These are phyloP conservation scores for Zeus faber DNA, from an alignment of 2,113 vertebrate genomes.

Conservation along the genomic window DNA sequence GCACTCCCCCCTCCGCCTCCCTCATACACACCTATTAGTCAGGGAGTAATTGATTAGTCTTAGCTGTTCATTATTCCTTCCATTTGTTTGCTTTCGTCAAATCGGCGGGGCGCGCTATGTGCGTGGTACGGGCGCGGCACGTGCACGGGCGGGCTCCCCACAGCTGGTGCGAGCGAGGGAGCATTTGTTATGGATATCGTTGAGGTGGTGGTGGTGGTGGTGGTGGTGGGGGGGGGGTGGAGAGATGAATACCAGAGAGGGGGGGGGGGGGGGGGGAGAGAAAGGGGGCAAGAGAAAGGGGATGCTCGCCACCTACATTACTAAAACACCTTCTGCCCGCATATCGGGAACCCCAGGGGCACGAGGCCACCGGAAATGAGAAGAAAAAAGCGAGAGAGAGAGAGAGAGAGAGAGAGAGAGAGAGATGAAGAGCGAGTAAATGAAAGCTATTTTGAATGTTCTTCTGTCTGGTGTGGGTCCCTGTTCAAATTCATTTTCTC, in stretches of 20 bases:
- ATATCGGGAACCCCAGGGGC: background rate
- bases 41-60: conserved; percentile 64
- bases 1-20: conserved; percentile 13
- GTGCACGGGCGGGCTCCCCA: too few relatives aligned
- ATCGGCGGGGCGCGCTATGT: conserved; percentile 24
- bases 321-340: too few relatives aligned
- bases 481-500: conserved; percentile 50
- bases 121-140: background rate
- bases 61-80: conserved; percentile 59
- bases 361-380: conserved; percentile 23
- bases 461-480: conserved; percentile 40
- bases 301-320: too few relatives aligned
- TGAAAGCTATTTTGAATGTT: conserved; percentile 29
- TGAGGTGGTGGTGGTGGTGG: background rate
- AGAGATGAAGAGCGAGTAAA: conserved; percentile 17
- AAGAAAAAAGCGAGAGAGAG: conserved; percentile 16
- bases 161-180: too few relatives aligned
- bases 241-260: too few relatives aligned
- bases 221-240: background rate
- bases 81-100: conserved; percentile 61
- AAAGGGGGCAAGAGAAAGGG: too few relatives aligned
- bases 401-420: conserved; percentile 3
- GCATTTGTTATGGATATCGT: background rate
- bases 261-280: too few relatives aligned
- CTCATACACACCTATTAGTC: conserved; percentile 54